Conservation (phyloP, 2,113 vertebrate genomes). For the Platichthys flesus region DNA sequence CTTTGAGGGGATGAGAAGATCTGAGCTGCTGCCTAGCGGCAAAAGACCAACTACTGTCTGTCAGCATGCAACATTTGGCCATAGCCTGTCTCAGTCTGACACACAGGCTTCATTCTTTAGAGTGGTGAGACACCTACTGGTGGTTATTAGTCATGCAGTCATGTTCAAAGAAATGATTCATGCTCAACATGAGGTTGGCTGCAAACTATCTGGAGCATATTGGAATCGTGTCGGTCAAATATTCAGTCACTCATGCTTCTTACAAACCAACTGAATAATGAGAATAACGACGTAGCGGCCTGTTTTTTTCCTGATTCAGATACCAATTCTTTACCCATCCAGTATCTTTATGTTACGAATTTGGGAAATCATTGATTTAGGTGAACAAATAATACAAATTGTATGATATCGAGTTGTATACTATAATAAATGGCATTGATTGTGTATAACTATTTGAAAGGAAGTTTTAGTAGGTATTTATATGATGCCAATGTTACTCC, state of each 20-base stretch:
- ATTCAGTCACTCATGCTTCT: no score
- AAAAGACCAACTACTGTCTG: constrained; percentile 33
- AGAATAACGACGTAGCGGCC: no score
- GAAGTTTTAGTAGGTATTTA: neutral
- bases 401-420: neutral
- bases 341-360: neutral
- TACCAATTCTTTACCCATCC: no score
- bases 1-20: constrained; percentile 32
- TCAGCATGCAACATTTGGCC: constrained; percentile 44
- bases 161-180: neutral
- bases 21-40: constrained; percentile 23
- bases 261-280: no score
- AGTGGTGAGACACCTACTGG: constrained; percentile 73
- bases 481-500: neutral
- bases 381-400: no score
- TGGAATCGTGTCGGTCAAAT: no score
- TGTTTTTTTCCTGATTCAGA: no score
- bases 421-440: neutral
- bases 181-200: neutral
- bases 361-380: neutral
- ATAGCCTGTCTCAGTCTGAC: neutral
- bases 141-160: neutral
- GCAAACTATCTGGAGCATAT: neutral
- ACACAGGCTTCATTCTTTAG: neutral
- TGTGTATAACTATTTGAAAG: neutral